Conservation (phyloP, 2,797 vertebrate species). For the Alca torda region DNA sequence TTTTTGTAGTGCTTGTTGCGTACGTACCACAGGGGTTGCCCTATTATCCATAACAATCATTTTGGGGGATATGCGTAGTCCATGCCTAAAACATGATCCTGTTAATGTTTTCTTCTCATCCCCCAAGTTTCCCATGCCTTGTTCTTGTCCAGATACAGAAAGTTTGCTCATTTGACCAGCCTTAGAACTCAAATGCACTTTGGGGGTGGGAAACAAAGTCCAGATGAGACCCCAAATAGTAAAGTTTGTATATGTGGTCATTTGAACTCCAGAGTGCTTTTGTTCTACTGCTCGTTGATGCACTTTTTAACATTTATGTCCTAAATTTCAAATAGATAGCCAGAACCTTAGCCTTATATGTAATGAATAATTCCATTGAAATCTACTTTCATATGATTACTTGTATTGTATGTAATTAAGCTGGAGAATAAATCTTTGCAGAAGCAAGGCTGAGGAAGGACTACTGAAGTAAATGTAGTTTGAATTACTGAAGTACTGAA, state of each 20-base stretch:
- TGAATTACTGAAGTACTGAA: neutral
- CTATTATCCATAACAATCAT: rapidly evolving
- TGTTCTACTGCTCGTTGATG: neutral
- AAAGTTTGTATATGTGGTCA: neutral
- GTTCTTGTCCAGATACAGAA: neutral
- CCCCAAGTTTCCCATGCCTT: neutral
- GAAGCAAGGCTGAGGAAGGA: neutral
- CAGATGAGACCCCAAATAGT: neutral
- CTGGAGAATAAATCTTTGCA: neutral
- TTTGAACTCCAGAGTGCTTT: neutral
- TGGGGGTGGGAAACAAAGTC: neutral
- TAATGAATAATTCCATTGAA: neutral
- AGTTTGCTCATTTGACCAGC: neutral
- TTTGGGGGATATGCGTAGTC: neutral
- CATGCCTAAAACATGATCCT: neutral
- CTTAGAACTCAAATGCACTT: neutral
- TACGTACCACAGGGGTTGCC: rapidly evolving
- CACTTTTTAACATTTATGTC: neutral
- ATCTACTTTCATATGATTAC: neutral
- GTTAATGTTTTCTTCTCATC: neutral
- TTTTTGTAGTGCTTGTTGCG: neutral
- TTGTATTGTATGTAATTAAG: neutral
- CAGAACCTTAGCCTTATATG: neutral
- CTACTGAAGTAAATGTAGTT: neutral
- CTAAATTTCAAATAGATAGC: neutral